phyloP scores from a whole-genome alignment of 2,113 vertebrate genomes.

The Pangasianodon gigas region DNA sequence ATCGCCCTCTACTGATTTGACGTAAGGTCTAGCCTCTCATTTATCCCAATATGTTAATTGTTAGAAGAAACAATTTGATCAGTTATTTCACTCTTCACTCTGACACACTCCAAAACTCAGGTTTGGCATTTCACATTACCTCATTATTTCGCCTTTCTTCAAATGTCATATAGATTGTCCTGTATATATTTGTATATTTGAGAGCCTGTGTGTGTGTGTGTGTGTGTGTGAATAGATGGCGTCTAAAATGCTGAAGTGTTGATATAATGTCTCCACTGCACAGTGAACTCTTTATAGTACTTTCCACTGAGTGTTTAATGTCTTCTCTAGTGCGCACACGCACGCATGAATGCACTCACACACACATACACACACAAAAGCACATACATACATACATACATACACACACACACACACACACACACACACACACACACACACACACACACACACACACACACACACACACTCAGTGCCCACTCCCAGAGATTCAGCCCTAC shows the following conservation, averaged over 20 bases:
- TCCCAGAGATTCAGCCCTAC: too few species aligned
- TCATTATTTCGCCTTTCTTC: background rate
- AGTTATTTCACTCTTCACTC: background rate
- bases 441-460: too few species aligned
- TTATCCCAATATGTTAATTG: background rate
- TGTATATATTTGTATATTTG: background rate
- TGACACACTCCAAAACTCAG: background rate
- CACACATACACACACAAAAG: background rate
- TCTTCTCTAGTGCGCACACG: background rate
- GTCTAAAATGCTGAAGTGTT: background rate
- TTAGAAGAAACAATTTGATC: background rate
- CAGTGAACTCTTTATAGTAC: background rate
- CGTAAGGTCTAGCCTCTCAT: background rate
- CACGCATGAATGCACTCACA: too few species aligned
- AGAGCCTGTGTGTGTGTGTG: background rate
- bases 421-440: too few species aligned
- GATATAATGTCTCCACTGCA: background rate
- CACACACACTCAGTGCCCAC: background rate
- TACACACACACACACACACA: too few species aligned
- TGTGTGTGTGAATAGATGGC: slow-evolving; percentile 24
- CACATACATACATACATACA: background rate
- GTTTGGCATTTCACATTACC: background rate
- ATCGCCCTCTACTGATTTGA: background rate
- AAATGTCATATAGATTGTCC: background rate
- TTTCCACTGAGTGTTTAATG: background rate